Base-by-base conservation (phyloP, 1,140 invertebrate species). In the Meteorus sp. region DNA sequence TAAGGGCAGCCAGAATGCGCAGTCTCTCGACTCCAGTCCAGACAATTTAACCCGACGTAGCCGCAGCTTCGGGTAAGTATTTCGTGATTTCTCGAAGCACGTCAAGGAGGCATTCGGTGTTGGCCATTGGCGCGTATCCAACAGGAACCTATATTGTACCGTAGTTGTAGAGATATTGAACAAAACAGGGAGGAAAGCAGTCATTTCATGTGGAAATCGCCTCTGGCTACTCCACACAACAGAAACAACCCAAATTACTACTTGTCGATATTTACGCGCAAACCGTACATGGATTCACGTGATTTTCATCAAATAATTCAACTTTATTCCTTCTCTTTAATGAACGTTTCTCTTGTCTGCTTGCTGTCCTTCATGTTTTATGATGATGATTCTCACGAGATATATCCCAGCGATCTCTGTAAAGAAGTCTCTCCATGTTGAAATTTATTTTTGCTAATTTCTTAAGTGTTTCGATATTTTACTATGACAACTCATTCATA, bases 1-100 rank as follows among this genome's bases (percentile, higher is more conserved):
- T n/a, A n/a, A n/a, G n/a, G n/a, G n/a, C n/a, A 13, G 35, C 13
- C 8, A 39, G 15, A 39, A n/a, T n/a, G 15, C 35, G 35, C 35
- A 39, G 35, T n/a, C 35, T n/a, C 35, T 39, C 35, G 35, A 39
- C 35, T 13, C 35, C 35, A 39, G 35, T n/a, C 27, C 27, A 29
- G 27, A 39, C 35, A 39, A 39, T 39, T 39, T 39, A 39, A 39
- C 35, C 35, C 35, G 35, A 39, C 35, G 13, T 8, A 39, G 35
- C 35, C 27, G 35, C 35, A 39, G 35, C 35, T 13, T 13, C 35
- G 8, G 35, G 35, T 13, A 13, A 15, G 35, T 39, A 39, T 39
- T 39, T 13, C 35, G 35, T n/a, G 35, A 13, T 13, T 39, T 39
- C 11, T 39, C 35, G 35, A 39, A 39, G 35, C 35, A n/a, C 35